Evolutionary conservation across 2,797 vertebrate genomes (phyloP).

Genomic region (Alauda arvensis): DNA sequence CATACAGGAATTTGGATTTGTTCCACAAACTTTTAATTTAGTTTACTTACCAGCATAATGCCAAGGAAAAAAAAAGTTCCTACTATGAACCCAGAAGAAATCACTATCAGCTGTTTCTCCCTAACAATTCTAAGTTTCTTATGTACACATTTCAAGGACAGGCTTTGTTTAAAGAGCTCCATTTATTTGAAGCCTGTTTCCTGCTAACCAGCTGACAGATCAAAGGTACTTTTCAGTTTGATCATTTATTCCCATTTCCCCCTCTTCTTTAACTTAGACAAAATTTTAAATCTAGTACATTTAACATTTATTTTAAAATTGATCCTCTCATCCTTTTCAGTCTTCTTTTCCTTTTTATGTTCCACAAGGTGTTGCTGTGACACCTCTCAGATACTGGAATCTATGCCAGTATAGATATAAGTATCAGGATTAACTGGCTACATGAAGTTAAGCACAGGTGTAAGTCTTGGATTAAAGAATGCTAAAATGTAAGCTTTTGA

Average conservation of each 20-base stretch:
- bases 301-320: not conserved
- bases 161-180: constrained; percentile 40
- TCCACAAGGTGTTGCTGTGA: not conserved
- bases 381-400: not conserved
- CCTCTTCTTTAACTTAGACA: not conserved
- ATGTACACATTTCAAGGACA: constrained; percentile 46
- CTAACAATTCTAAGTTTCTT: constrained; percentile 42
- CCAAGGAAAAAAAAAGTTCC: not conserved
- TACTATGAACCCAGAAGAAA: constrained; percentile 15
- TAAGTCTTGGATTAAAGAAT: not conserved
- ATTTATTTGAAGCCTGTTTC: constrained; percentile 36
- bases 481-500: not conserved
- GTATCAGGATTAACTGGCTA: not conserved
- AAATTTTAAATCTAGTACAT: not conserved
- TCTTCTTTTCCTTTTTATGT: not conserved
- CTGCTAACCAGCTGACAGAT: constrained; percentile 54
- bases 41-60: not conserved
- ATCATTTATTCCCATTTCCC: not conserved
- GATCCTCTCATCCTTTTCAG: not conserved
- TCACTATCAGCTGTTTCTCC: constrained; percentile 44
- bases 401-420: not conserved
- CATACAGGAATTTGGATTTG: not conserved
- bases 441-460: not conserved
- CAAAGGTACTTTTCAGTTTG: constrained; percentile 39
- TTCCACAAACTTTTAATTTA: not conserved